These are phyloP conservation scores for human DNA, from an alignment of 2,113 vertebrate genomes.

Conservation along the genomic window DNA sequence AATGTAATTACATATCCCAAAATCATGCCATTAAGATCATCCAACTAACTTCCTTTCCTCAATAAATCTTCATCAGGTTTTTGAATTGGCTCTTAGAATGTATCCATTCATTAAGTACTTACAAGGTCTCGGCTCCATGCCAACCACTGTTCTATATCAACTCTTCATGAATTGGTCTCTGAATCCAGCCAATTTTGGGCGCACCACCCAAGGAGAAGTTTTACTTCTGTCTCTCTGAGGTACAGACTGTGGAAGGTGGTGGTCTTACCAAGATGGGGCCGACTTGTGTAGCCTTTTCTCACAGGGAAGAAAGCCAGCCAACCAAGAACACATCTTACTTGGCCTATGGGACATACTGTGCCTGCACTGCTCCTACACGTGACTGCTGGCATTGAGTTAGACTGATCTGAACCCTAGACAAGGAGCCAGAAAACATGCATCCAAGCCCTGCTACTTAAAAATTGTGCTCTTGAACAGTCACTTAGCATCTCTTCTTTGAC, in stretches of 20 bases:
- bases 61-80: too few relatives aligned
- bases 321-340: accelerated
- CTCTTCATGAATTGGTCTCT: neutral
- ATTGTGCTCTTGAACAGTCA: accelerated
- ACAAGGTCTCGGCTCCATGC: accelerated
- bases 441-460: too few relatives aligned
- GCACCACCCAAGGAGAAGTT: neutral
- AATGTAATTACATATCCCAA: neutral
- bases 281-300: accelerated
- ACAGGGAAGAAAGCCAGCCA: neutral
- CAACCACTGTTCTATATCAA: neutral
- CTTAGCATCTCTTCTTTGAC: too few relatives aligned
- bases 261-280: neutral
- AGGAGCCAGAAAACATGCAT: neutral
- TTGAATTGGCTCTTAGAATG: neutral
- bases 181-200: neutral
- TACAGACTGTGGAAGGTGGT: neutral
- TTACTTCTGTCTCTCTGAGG: neutral
- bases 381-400: neutral
- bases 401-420: neutral
- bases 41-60: neutral
- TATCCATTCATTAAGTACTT: neutral
- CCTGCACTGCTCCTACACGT: neutral
- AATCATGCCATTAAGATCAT: accelerated
- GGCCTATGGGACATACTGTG: accelerated